Conservation (phyloP, 2,797 vertebrate genomes). For the Pseudocheirus occidentalis region DNA sequence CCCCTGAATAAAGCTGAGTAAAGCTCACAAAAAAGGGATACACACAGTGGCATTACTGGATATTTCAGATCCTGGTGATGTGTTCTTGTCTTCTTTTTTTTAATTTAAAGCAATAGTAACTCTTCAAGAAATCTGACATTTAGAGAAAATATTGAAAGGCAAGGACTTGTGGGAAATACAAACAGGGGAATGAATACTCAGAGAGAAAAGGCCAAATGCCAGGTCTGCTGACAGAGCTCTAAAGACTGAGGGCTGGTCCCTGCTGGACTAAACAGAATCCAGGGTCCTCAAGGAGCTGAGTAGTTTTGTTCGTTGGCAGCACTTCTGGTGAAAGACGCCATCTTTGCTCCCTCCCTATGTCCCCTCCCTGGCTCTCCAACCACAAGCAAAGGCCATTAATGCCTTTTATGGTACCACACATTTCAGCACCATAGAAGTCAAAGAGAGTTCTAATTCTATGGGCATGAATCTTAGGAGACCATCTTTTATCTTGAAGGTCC, state of each 20-base stretch:
- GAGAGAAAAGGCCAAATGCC: background rate
- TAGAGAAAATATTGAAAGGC: constrained; percentile 13
- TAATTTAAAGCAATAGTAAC: constrained; percentile 24
- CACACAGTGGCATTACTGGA: background rate
- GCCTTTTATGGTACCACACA: constrained; percentile 1
- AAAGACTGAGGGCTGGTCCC: background rate
- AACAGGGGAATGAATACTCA: background rate
- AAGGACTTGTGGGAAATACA: background rate
- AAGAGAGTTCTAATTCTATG: constrained; percentile 30
- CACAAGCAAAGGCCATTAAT: background rate
- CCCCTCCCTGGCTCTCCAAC: background rate
- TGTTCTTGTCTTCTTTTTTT: background rate
- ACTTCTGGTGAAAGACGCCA: background rate
- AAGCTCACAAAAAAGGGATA: background rate
- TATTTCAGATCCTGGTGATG: constrained; percentile 22
- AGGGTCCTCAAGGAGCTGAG: background rate
- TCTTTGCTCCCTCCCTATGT: background rate
- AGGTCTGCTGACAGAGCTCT: background rate
- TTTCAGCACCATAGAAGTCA: constrained; percentile 5
- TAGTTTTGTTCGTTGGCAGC: background rate
- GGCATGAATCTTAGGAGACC: constrained; percentile 2
- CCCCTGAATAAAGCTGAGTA: background rate
- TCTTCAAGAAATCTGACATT: constrained; percentile 4
- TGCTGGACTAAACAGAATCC: background rate
- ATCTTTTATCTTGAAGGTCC: constrained; percentile 49